phyloP scores from a whole-genome alignment of 2,797 vertebrate species.

The Chiroxiphia lanceolata region DNA sequence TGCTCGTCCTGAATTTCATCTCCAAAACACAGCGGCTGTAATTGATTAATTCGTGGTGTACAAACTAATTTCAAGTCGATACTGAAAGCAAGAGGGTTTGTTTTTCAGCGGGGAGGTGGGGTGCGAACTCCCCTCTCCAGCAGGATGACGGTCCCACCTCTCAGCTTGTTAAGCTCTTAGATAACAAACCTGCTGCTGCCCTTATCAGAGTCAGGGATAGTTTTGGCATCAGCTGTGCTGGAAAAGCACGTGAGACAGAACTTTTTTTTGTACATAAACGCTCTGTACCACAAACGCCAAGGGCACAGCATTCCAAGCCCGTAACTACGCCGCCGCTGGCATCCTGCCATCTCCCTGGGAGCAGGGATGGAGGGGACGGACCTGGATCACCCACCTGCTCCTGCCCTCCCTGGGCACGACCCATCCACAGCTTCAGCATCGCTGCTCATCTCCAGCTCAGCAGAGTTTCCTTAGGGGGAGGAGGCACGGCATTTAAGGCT shows the following conservation, averaged over 20 bases:
- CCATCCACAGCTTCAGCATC: rapidly evolving
- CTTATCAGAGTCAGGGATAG: neutral
- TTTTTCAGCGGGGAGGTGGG: neutral
- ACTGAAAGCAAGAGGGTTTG: neutral
- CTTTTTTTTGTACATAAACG: neutral
- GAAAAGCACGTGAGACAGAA: neutral
- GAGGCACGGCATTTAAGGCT: rapidly evolving
- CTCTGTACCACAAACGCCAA: neutral
- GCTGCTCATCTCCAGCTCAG: neutral
- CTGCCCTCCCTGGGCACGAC: neutral
- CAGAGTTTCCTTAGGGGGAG: rapidly evolving
- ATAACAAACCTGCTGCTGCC: neutral
- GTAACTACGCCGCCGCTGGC: neutral
- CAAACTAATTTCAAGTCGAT: slow-evolving; percentile 23
- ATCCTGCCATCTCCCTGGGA: neutral
- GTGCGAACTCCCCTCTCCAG: neutral
- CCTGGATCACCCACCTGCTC: neutral
- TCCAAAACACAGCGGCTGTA: neutral
- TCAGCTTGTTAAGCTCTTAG: neutral
- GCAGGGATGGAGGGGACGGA: neutral
- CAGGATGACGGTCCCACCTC: neutral
- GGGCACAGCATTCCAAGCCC: neutral
- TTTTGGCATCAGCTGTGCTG: neutral
- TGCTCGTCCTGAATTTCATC: slow-evolving; percentile 19
- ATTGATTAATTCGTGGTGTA: slow-evolving; percentile 33